phyloP scores from a whole-genome alignment of 1,140 invertebrate genomes.

The Carcinoscorpius rotundicauda region DNA sequence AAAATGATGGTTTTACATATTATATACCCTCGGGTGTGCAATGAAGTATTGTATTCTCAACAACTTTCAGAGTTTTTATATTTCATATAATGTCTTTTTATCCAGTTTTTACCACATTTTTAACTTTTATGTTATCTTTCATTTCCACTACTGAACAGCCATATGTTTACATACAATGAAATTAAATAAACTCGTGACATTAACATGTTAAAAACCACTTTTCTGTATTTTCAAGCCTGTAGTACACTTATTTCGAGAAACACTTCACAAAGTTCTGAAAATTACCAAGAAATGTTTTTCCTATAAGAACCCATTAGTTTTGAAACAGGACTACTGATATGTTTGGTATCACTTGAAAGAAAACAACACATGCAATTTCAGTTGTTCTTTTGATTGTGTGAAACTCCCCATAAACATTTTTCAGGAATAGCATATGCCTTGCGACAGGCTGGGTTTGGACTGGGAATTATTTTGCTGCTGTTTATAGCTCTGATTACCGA shows the following conservation, averaged over 20 bases:
- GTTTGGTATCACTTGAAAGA: not conserved
- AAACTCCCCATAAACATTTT: slow-evolving; percentile 19
- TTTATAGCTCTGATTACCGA: slow-evolving; percentile 66
- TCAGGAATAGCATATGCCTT: slow-evolving; percentile 70
- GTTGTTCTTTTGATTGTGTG: not conserved
- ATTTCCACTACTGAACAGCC: too few species aligned
- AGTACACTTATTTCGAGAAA: not conserved
- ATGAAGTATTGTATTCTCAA: too few species aligned
- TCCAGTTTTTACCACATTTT: too few species aligned
- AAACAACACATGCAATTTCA: not conserved
- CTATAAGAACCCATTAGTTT: not conserved
- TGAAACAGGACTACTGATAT: not conserved
- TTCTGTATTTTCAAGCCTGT: too few species aligned
- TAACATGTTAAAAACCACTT: too few species aligned
- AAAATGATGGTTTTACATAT: too few species aligned
- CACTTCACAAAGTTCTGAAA: not conserved
- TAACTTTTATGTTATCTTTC: too few species aligned
- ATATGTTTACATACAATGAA: too few species aligned
- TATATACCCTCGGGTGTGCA: too few species aligned
- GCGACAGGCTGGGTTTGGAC: slow-evolving; percentile 62
- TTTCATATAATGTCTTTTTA: too few species aligned
- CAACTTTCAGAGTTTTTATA: too few species aligned
- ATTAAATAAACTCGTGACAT: too few species aligned
- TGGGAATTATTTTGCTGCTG: slow-evolving; percentile 58
- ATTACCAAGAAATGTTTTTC: not conserved